Base-by-base conservation (phyloP, 2,113 vertebrate species). In the Hiodon tergisus region DNA sequence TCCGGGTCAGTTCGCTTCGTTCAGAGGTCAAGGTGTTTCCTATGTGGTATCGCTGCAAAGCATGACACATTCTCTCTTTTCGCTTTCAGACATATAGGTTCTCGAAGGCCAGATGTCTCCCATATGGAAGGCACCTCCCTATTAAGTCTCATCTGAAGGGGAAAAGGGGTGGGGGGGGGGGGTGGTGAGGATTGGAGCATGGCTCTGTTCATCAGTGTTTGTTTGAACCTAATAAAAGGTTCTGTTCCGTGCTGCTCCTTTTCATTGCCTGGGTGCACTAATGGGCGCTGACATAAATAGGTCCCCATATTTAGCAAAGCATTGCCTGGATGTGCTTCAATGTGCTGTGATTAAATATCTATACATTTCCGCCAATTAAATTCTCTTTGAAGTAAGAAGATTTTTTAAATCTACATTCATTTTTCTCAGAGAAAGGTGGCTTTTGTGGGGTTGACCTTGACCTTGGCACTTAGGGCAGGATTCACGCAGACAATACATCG, bases 251-350 rank as follows among this genome's bases (percentile, higher is more conserved):
- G 79, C 78, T 48, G 66, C 76, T 84, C 81, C 84, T 72, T 74
- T 79, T 72, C 75, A 81, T 77, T 80, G 79, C 82, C 83, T 82
- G 82, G 81, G 85, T 86, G 86, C 79, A 68, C 86, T 88, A 87
- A 92, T 85, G 84, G 84, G 83, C 80, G 71, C 78, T 89, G 90
- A 89, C 89, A 90, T 87, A 91, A 90, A 89, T 88, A 89, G 87
- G 89, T 89, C 89, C 85, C 82, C 84, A 83, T 84, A 86, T 90
- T 88, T 89, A 83, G 86, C 83, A 88, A 86, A 86, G 84, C 82
- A 78, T 86, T 3, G 81, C 83, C 75, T 58, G 75, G 85, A 83
- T 91, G 87, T 88, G 88, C 88, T 86, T 88, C 83, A 84, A 86
- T 86, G 78, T 74, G 67, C 81, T 83, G 84, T 79, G 83, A 79